Percentiles rank a stretch among this genome's conserved stretches.
Evolutionary conservation across 2,888 invertebrate species (phyloP).

Genomic region (Rhingia rostrata): DNA sequence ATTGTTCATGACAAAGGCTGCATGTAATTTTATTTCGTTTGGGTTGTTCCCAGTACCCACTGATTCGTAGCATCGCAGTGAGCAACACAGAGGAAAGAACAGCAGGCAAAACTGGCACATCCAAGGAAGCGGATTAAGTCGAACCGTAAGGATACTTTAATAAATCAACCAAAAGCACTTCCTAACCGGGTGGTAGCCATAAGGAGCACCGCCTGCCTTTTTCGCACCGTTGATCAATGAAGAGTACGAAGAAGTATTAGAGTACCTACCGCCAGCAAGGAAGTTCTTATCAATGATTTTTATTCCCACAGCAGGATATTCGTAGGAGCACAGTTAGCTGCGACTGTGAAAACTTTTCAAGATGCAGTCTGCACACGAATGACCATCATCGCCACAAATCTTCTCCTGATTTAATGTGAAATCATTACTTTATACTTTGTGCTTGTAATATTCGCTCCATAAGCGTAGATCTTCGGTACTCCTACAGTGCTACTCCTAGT

Average conservation of each 20-base stretch:
- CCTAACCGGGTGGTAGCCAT: constrained; percentile 15
- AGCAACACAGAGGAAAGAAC: constrained; percentile 7
- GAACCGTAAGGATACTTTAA: constrained; percentile 44
- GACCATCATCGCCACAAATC: constrained; percentile 37
- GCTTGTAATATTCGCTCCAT: constrained; percentile 26
- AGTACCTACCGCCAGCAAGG: too few species aligned
- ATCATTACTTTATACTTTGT: constrained; percentile 50
- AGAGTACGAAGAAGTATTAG: neutral
- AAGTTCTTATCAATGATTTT: neutral
- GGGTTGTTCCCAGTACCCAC: constrained; percentile 24
- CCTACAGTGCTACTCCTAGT: constrained; percentile 9
- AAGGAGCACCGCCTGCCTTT: constrained; percentile 9
- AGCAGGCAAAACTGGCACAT: constrained; percentile 23
- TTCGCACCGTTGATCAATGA: neutral
- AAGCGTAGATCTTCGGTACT: constrained; percentile 41
- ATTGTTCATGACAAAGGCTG: constrained; percentile 1
- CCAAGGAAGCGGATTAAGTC: constrained; percentile 36
- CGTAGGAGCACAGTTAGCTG: neutral
- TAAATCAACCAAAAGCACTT: constrained; percentile 56
- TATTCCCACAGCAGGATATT: neutral
- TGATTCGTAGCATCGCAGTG: constrained; percentile 25
- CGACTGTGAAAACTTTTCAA: neutral
- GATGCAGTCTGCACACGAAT: constrained; percentile 23
- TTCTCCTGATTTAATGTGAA: constrained; percentile 33
- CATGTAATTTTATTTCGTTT: constrained; percentile 27